Base-by-base conservation (phyloP, 2,113 vertebrate species). In the Rhinichthys klamathensis region DNA sequence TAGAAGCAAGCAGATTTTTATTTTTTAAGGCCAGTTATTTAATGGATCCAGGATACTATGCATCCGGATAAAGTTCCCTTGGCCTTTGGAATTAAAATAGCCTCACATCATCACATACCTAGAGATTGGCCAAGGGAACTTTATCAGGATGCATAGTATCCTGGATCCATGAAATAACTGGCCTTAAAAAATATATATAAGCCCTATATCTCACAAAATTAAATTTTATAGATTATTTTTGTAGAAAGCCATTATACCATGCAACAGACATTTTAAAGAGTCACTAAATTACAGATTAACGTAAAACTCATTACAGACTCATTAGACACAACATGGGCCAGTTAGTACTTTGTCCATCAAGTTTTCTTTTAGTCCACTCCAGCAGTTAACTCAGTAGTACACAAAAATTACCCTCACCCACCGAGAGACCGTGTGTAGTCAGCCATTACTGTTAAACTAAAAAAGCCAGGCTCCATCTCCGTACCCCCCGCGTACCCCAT, bases 381-480 rank as follows among this genome's bases (percentile, higher is more conserved):
- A 46, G 15, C 78, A 46, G 78, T 46, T 46, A 61, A 63, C 23
- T 1, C 70, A 46, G 70, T 25, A n/a, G 41, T 46, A 74, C n/a
- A 49, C 46, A 49, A 74, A 74, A 74, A 49, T 49, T 10, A 30
- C n/a, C 73, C n/a, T 81, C 44, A 67, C 38, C 60, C 15, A 30
- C 58, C 0, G 25, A 27, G 35, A 63, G 25, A 8, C 61, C 25
- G 25, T 46, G 44, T 69, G 80, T 46, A 69, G 41, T 49, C 61
- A 69, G 63, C 80, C 80, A 81, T 81, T 30, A 51, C 79, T 49
- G 61, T 54, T 81, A n/a, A 32, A 81, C 44, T 9, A 67, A 81
- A 69, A 35, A 61, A 4, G 30, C 25, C 25, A 51, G 35, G 35
- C 38, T 60, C 54, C 30, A 58, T 81, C 77, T 38, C 21, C 8